Conservation (phyloP, 1,140 invertebrate genomes). For the Hycleus cichorii region DNA sequence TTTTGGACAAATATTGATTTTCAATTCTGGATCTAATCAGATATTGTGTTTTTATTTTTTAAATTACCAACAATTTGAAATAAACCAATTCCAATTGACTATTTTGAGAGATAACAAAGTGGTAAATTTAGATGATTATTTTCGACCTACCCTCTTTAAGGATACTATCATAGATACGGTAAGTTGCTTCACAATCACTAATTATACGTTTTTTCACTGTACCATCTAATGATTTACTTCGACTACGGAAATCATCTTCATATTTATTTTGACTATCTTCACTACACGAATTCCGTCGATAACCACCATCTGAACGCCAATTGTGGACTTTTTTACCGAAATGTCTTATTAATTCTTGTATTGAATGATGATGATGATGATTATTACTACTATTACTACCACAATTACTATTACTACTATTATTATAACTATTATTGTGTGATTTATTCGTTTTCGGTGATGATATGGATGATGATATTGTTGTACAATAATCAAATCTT, state of each 20-base stretch:
- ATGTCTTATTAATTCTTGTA: conserved; percentile 64
- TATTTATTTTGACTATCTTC: conserved; percentile 43
- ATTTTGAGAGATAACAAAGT: too few species aligned
- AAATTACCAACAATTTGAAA: too few species aligned
- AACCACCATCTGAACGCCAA: conserved; percentile 43
- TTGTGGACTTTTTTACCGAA: conserved; percentile 60
- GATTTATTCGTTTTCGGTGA: conserved; percentile 32
- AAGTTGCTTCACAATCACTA: conserved; percentile 67
- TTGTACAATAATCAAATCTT: conserved; percentile 19
- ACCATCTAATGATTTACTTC: conserved; percentile 70
- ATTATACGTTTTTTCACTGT: conserved; percentile 43
- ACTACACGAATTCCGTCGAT: conserved; percentile 43
- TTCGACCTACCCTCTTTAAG: conserved; percentile 63
- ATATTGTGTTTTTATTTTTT: too few species aligned
- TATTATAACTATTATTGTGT: conserved; percentile 5
- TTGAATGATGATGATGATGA: conserved; percentile 53
- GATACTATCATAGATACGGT: conserved; percentile 72
- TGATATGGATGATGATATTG: conserved; percentile 38
- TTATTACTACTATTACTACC: too few species aligned
- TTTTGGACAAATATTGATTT: too few species aligned
- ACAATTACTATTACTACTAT: too few species aligned
- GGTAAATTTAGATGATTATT: too few species aligned
- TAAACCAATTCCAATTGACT: too few species aligned
- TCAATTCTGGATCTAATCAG: too few species aligned
- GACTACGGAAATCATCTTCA: conserved; percentile 58